These are phyloP conservation scores for Caenorhabditis plicata DNA, from an alignment of 2,888 invertebrate species.

Conservation along the genomic window DNA sequence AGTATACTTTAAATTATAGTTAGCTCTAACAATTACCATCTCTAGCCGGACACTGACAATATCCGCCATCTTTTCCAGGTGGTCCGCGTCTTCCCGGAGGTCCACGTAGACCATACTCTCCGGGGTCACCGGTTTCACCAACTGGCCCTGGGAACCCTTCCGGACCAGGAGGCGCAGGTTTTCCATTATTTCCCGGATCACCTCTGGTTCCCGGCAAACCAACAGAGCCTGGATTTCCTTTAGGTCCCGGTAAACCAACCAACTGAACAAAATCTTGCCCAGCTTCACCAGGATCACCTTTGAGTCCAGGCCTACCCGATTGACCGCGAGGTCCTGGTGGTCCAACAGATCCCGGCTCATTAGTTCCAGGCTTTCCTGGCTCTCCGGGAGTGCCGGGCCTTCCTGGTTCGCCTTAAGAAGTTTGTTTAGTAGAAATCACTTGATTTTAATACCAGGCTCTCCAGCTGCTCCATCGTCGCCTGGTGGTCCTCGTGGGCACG, in stretches of 20 bases:
- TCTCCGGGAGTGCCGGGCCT: slow-evolving; percentile 37
- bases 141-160: slow-evolving; percentile 37
- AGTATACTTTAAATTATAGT: no score
- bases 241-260: slow-evolving; percentile 28
- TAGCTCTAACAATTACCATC: no score
- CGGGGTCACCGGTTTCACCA: slow-evolving; percentile 37
- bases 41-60: slow-evolving; percentile 45
- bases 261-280: slow-evolving; percentile 47
- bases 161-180: slow-evolving; percentile 36
- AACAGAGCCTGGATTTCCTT: slow-evolving; percentile 32
- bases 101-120: slow-evolving; percentile 42
- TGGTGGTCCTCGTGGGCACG: slow-evolving; percentile 39
- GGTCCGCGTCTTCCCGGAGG: slow-evolving; percentile 34
- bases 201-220: slow-evolving; percentile 39
- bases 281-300: slow-evolving; percentile 36
- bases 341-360: slow-evolving; percentile 36
- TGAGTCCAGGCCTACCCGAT: slow-evolving; percentile 26
- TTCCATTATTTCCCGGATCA: slow-evolving; percentile 43
- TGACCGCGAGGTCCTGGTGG: slow-evolving; percentile 36
- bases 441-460: slow-evolving; percentile 30
- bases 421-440: no score
- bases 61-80: slow-evolving; percentile 47
- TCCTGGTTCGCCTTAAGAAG: no score
- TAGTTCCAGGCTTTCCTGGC: slow-evolving; percentile 33
- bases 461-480: slow-evolving; percentile 38